A percentile compares a stretch with the other conserved stretches of the same genome.
phyloP scores from a whole-genome alignment of 2,797 vertebrate genomes.

The Poecilia velifera region DNA sequence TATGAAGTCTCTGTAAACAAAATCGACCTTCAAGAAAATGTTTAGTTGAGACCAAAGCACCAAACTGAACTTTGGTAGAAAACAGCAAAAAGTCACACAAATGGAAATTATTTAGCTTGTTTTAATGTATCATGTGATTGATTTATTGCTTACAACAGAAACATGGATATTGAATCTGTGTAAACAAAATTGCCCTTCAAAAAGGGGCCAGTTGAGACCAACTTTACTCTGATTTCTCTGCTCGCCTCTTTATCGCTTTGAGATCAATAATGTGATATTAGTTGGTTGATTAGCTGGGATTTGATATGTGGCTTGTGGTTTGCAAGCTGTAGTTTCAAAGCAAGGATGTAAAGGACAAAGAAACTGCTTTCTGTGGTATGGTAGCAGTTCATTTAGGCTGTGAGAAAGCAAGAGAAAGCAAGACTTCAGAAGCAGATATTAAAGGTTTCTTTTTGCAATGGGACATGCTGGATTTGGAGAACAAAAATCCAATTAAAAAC shows the following conservation, averaged over 20 bases:
- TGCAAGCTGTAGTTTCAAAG: neutral
- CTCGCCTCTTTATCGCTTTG: neutral
- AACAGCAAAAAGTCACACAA: too few relatives aligned
- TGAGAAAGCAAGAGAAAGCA: constrained; percentile 2
- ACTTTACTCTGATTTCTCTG: neutral
- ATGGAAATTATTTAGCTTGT: too few relatives aligned
- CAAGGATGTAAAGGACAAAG: neutral
- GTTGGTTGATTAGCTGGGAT: neutral
- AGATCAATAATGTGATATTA: neutral
- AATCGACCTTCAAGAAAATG: too few relatives aligned
- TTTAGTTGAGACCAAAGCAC: too few relatives aligned
- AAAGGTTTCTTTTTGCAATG: neutral
- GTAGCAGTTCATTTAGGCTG: neutral
- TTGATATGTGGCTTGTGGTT: neutral
- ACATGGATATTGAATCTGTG: too few relatives aligned
- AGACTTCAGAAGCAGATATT: neutral
- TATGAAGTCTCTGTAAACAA: too few relatives aligned
- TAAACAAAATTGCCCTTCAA: too few relatives aligned
- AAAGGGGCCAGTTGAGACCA: too few relatives aligned
- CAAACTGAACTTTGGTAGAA: too few relatives aligned
- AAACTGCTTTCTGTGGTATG: neutral
- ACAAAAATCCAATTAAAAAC: neutral
- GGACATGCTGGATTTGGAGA: neutral
- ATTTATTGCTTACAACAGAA: too few relatives aligned
- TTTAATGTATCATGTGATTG: too few relatives aligned